Evolutionary conservation across 2,797 vertebrate genomes (phyloP).

Genomic region (Neomorphus geoffroyi): DNA sequence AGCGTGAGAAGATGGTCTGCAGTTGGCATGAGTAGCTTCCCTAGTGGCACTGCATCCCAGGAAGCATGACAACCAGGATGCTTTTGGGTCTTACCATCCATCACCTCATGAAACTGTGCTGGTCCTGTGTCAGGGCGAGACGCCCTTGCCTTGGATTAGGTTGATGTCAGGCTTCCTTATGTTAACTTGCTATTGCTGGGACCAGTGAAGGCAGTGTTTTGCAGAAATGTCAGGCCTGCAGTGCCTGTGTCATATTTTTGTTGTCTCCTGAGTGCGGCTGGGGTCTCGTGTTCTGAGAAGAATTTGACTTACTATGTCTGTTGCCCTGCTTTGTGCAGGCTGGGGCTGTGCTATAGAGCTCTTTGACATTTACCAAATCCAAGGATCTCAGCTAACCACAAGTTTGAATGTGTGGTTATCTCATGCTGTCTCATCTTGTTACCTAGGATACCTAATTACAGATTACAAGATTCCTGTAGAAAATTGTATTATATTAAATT

Average conservation of each 20-base stretch:
- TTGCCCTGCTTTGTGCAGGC: background rate
- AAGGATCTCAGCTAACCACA: background rate
- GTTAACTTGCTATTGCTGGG: background rate
- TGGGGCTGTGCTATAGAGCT: background rate
- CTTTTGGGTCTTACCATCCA: rapidly evolving
- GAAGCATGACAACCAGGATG: rapidly evolving
- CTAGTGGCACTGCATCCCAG: rapidly evolving
- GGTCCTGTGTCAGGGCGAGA: too few relatives aligned
- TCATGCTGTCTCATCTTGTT: background rate
- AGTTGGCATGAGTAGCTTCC: rapidly evolving
- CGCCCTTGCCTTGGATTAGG: background rate
- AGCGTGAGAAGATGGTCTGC: background rate
- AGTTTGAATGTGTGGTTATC: background rate
- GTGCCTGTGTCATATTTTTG: rapidly evolving
- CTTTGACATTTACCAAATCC: background rate
- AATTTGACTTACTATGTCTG: background rate
- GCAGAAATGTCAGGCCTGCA: background rate
- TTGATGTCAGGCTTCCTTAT: background rate
- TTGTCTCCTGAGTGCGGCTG: background rate
- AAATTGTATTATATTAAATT: background rate
- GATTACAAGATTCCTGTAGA: background rate
- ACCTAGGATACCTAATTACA: background rate
- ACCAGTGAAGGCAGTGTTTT: background rate
- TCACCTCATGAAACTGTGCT: background rate
- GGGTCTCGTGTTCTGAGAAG: background rate